Base-by-base conservation (phyloP, 1,140 invertebrate species). In the Drosophila sturtevanti region DNA sequence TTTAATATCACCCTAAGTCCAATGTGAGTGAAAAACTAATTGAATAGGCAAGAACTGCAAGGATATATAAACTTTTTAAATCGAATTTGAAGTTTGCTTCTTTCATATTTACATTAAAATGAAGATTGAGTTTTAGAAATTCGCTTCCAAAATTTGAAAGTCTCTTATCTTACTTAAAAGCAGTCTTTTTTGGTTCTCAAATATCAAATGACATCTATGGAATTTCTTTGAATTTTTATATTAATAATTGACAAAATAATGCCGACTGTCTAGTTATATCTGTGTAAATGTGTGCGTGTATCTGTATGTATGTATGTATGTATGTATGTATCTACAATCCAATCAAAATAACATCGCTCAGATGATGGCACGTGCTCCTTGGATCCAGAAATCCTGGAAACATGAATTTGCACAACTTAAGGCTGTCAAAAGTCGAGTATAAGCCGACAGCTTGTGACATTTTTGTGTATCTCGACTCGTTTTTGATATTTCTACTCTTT, bases 341-440 rank as follows among this genome's bases (percentile, higher is more conserved):
- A 73, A 74, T 74, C 63, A 60, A 67, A 74, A 61, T 1, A 18
- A 61, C 72, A 34, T 66, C 27, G 37, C 24, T 38, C n/a, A n/a
- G 27, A 62, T 63, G 31, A 37, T 22, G 73, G 58, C 72, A 76
- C 73, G 72, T 76, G 72, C 65, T 48, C 18, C 62, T 69, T 69
- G 59, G 76, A 69, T 60, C 11, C 44, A 35, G 37, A 74, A 67
- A 56, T 63, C 44, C 59, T 56, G 18, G 35, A 48, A 59, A 56
- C 78, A 81, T 72, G 75, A 75, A 81, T 69, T 81, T 77, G 69
- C 77, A 85, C 73, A 85, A 86, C 66, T 77, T 86, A 34, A 48
- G 59, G 62, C 79, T 87, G 82, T 87, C 82, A 87, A 82, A 87
- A 87, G 82, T 87, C 79, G 82, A 34, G 76, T 76, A 64, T 86